Evolutionary conservation across 2,797 vertebrate species (phyloP).

Genomic region (Prionace glauca): DNA sequence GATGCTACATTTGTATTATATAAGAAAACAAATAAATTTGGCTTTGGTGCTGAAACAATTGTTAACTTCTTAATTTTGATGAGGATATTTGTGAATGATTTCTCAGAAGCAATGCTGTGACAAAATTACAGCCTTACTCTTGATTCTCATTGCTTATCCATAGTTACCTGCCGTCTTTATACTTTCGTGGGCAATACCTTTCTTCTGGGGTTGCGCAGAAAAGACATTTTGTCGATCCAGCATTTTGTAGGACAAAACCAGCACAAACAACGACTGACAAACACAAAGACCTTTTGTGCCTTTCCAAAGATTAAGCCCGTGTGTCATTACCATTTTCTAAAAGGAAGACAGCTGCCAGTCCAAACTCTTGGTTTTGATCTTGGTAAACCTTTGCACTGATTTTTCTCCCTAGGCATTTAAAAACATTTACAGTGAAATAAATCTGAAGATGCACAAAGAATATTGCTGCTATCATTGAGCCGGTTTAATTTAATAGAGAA

Average conservation of each 20-base stretch:
- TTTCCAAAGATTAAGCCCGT: slow-evolving; percentile 23
- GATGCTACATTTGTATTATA: background rate
- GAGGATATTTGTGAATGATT: background rate
- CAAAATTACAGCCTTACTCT: background rate
- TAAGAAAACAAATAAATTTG: background rate
- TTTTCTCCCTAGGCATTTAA: slow-evolving; percentile 38
- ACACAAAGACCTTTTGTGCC: background rate
- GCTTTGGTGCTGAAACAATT: background rate
- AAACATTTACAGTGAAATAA: slow-evolving; percentile 38
- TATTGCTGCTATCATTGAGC: background rate
- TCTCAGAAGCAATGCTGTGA: background rate
- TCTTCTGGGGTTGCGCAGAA: background rate
- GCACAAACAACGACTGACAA: slow-evolving; percentile 19
- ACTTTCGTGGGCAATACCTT: background rate
- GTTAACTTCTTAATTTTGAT: background rate
- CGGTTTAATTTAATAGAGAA: background rate
- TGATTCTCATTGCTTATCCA: background rate
- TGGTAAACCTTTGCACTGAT: slow-evolving; percentile 37
- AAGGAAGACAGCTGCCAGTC: slow-evolving; percentile 37
- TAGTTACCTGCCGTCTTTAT: background rate
- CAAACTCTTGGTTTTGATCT: slow-evolving; percentile 38
- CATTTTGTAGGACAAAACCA: slow-evolving; percentile 3
- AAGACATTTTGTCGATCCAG: background rate
- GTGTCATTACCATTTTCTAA: slow-evolving; percentile 38
- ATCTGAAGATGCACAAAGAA: slow-evolving; percentile 13